Conservation (phyloP, 2,113 vertebrate genomes). For the Cyphomyrus discorhynchus region DNA sequence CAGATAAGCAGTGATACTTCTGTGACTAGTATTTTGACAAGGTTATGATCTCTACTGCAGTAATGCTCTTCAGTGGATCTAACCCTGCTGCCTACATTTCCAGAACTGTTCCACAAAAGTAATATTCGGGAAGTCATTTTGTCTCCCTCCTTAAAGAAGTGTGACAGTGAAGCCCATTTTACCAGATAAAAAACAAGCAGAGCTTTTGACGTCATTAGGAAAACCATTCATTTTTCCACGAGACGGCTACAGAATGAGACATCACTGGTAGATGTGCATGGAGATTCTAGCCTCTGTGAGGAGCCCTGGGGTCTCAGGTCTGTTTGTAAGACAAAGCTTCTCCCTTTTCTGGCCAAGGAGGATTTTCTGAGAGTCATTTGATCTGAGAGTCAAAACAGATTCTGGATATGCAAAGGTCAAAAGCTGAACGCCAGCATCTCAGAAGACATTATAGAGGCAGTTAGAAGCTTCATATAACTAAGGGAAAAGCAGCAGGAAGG, state of each 20-base stretch:
- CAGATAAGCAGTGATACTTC: neutral
- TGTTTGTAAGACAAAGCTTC: neutral
- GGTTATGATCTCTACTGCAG: neutral
- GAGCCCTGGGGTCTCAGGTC: neutral
- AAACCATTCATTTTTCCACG: neutral
- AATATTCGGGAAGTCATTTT: neutral
- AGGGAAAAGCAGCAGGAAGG: neutral
- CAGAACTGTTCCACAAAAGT: neutral
- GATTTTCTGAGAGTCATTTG: too few species aligned
- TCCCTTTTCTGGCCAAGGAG: neutral
- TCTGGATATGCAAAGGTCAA: neutral
- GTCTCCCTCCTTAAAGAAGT: neutral
- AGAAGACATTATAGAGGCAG: neutral
- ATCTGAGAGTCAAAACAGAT: neutral
- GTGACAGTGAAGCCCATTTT: neutral
- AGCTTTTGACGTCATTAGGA: neutral
- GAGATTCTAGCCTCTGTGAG: neutral
- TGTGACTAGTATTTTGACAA: neutral
- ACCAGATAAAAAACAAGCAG: neutral
- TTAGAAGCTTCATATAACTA: neutral
- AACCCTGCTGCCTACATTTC: neutral
- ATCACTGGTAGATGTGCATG: neutral
- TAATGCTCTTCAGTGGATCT: neutral
- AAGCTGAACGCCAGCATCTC: neutral
- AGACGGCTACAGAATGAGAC: neutral